Percentiles rank a stretch among this genome's conserved stretches.
These are phyloP conservation scores for Nycteola revayana DNA, from an alignment of 2,888 invertebrate species.

Conservation along the genomic window DNA sequence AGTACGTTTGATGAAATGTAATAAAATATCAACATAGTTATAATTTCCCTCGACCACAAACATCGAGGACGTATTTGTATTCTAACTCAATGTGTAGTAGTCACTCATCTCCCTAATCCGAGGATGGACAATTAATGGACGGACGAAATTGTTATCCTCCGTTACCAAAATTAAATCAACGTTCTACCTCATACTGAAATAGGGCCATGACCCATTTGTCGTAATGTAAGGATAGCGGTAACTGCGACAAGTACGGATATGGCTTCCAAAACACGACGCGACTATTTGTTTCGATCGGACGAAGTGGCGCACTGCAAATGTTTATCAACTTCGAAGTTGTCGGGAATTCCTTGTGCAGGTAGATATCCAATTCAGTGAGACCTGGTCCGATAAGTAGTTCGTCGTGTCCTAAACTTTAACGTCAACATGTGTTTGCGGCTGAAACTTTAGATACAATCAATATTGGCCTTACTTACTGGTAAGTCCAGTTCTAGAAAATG, in stretches of 20 bases:
- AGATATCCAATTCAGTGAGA: constrained; percentile 20
- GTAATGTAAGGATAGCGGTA: constrained; percentile 13
- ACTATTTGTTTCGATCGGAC: constrained; percentile 1
- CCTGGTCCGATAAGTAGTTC: constrained; percentile 28
- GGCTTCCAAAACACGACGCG: constrained; percentile 4
- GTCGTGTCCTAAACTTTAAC: constrained; percentile 9
- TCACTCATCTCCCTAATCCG: neutral
- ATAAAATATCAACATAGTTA: no score
- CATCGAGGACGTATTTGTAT: no score
- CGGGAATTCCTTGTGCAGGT: constrained; percentile 8
- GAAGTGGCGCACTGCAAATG: constrained; percentile 6
- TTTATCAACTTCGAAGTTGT: constrained; percentile 13
- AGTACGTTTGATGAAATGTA: no score
- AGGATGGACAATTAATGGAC: constrained; percentile 17
- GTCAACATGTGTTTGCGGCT: constrained; percentile 2
- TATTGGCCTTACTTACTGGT: no score
- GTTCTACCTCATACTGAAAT: constrained; percentile 15
- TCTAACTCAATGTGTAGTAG: neutral
- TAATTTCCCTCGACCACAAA: no score
- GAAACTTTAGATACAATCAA: no score
- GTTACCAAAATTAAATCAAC: constrained; percentile 25
- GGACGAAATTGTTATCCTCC: constrained; percentile 25
- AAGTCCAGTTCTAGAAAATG: no score
- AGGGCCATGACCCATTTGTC: constrained; percentile 25
- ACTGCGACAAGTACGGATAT: constrained; percentile 13